These are phyloP conservation scores for Harpagoxenus sublaevis DNA, from an alignment of 2,888 invertebrate genomes.

Conservation along the genomic window DNA sequence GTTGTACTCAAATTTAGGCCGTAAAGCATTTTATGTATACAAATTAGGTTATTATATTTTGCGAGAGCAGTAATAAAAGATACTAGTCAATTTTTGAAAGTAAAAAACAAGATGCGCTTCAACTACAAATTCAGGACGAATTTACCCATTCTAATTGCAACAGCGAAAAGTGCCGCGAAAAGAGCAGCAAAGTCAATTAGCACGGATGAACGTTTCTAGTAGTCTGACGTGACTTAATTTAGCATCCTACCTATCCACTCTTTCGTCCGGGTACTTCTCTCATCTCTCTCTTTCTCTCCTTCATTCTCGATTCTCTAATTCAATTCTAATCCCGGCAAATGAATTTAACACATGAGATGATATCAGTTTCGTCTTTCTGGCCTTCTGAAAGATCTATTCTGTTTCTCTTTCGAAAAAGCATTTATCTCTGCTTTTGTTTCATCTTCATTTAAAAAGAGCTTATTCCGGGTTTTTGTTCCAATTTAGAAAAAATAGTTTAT, in stretches of 20 bases:
- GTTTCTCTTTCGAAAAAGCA: neutral
- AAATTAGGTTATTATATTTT: neutral
- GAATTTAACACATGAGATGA: conserved; percentile 31
- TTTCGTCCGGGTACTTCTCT: conserved; percentile 41
- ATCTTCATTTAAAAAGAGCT: conserved; percentile 1
- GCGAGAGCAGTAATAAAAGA: neutral
- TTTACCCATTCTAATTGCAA: conserved; percentile 57
- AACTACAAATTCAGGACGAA: conserved; percentile 31
- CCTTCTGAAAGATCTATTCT: conserved; percentile 35
- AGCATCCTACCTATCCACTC: conserved; percentile 40
- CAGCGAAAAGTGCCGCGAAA: conserved; percentile 58
- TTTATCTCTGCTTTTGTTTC: neutral
- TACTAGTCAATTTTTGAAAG: neutral
- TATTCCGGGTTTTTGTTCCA: neutral
- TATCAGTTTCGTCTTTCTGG: neutral
- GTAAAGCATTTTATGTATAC: neutral
- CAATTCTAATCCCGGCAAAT: conserved; percentile 50
- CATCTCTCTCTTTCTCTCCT: neutral
- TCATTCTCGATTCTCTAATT: conserved; percentile 60
- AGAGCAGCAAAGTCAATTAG: conserved; percentile 71
- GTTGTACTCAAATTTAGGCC: too few species aligned
- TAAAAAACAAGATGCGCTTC: neutral
- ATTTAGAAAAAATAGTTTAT: neutral
- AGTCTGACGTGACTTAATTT: conserved; percentile 69
- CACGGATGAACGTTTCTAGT: conserved; percentile 59